These are phyloP conservation scores for Manduca sexta DNA, from an alignment of 1,140 invertebrate genomes.

Conservation along the genomic window DNA sequence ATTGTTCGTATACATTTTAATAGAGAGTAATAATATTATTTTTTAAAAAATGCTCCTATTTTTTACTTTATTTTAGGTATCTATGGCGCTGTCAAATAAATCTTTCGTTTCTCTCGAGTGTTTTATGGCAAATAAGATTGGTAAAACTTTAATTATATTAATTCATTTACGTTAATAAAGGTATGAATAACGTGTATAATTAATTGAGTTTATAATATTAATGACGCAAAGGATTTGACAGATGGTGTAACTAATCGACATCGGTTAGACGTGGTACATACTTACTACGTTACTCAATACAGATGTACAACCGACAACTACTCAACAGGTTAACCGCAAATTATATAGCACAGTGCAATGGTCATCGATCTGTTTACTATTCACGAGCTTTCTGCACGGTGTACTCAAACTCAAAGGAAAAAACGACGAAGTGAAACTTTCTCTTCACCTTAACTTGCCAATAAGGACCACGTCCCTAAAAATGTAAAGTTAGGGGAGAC, in stretches of 20 bases:
- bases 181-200: too few relatives aligned
- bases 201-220: too few relatives aligned
- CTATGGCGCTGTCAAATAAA: too few relatives aligned
- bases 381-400: constrained; percentile 3
- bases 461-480: constrained; percentile 41
- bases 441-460: constrained; percentile 38
- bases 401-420: constrained; percentile 20
- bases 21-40: too few relatives aligned
- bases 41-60: too few relatives aligned
- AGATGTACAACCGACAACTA: constrained; percentile 3
- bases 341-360: constrained; percentile 3
- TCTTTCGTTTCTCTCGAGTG: too few relatives aligned
- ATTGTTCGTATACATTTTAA: too few relatives aligned
- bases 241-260: constrained; percentile 12
- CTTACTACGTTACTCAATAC: neutral
- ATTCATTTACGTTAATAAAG: too few relatives aligned
- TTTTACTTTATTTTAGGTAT: too few relatives aligned
- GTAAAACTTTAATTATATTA: too few relatives aligned
- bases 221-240: neutral
- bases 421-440: constrained; percentile 32
- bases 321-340: constrained; percentile 22
- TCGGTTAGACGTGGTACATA: neutral
- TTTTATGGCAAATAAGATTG: too few relatives aligned
- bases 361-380: constrained; percentile 20
- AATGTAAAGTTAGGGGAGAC: constrained; percentile 63